Evolutionary conservation across 2,113 vertebrate genomes (phyloP).

Genomic region (Entosphenus tridentatus): DNA sequence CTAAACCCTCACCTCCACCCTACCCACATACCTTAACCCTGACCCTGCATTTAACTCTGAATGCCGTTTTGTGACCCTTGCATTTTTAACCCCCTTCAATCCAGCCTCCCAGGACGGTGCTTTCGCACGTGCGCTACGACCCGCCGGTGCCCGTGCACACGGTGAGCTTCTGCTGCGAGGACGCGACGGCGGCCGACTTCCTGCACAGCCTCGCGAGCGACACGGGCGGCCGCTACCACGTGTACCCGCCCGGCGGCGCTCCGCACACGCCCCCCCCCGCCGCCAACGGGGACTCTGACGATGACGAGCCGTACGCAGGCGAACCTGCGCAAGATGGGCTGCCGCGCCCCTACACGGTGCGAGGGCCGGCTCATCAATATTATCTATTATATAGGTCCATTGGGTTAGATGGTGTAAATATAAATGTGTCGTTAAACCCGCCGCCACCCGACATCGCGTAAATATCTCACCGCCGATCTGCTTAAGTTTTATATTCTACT

Average conservation of each 20-base stretch:
- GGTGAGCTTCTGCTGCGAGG: conserved; percentile 36
- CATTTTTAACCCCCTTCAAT: conserved; percentile 4
- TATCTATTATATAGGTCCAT: background rate
- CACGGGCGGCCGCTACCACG: conserved; percentile 30
- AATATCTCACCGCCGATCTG: too few species aligned
- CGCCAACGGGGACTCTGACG: conserved; percentile 14
- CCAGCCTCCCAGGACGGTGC: conserved; percentile 22
- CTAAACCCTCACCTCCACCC: too few species aligned
- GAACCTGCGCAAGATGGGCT: conserved; percentile 8
- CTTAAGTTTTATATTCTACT: too few species aligned
- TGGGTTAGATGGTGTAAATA: background rate
- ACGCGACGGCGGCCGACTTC: conserved; percentile 28
- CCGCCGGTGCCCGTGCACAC: conserved; percentile 29
- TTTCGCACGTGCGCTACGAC: conserved; percentile 18
- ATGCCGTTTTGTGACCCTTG: background rate
- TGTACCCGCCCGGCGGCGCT: conserved; percentile 12
- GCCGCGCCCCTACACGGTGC: background rate
- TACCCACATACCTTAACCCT: too few species aligned
- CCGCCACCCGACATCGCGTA: too few species aligned
- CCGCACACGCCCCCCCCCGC: conserved; percentile 8
- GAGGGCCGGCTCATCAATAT: background rate
- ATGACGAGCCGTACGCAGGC: conserved; percentile 19
- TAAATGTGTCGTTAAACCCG: background rate
- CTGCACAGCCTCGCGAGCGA: conserved; percentile 24
- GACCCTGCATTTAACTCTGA: background rate